A percentile compares a stretch with the other conserved stretches of the same genome.
Evolutionary conservation across 2,113 vertebrate genomes (phyloP).

Genomic region (Axis porcinus): DNA sequence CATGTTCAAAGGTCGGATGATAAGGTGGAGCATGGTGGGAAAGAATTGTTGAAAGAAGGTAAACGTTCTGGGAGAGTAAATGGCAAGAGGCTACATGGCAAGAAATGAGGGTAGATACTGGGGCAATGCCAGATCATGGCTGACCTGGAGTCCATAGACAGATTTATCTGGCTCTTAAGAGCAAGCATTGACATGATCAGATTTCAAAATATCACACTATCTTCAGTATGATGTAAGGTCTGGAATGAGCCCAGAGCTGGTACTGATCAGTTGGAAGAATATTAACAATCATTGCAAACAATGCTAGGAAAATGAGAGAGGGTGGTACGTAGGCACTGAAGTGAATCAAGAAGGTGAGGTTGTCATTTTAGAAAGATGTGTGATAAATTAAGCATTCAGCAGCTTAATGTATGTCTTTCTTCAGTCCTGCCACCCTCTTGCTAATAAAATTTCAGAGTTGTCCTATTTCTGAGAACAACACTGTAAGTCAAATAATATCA

Average conservation of each 20-base stretch:
- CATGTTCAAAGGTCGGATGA: not conserved
- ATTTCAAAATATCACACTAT: not conserved
- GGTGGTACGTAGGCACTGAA: accelerated
- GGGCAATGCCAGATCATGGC: not conserved
- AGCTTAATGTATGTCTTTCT: not conserved
- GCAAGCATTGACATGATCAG: not conserved
- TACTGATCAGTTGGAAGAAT: not conserved
- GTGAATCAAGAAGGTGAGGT: not conserved
- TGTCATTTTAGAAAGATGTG: not conserved
- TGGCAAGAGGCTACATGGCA: no score
- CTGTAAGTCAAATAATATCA: not conserved
- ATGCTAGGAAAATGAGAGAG: not conserved
- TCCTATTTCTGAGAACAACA: not conserved
- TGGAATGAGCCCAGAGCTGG: not conserved
- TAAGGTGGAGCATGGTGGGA: not conserved
- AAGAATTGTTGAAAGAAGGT: not conserved
- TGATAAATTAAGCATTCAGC: not conserved
- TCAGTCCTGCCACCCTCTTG: not conserved
- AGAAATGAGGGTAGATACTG: not conserved
- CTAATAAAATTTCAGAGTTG: not conserved
- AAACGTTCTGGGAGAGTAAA: not conserved
- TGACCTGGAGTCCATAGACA: not conserved
- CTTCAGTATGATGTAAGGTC: not conserved
- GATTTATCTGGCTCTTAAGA: not conserved
- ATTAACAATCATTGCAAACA: not conserved